Conservation (phyloP, 2,888 invertebrate species). For the Venustoraphidia nigricollis region DNA sequence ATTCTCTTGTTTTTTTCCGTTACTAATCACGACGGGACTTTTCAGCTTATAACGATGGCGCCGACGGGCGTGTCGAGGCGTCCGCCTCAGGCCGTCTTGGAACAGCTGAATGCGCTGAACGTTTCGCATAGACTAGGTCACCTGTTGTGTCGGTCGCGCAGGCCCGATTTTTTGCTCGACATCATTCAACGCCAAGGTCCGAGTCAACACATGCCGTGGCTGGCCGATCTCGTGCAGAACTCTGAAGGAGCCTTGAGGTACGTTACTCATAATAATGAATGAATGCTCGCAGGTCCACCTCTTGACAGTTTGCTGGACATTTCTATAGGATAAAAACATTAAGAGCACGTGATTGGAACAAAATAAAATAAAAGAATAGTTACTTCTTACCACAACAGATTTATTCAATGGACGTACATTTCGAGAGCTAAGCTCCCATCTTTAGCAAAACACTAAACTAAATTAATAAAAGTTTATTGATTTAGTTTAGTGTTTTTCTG, state of each 20-base stretch:
- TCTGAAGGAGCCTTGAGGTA: constrained; percentile 68
- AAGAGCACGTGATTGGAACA: too few relatives aligned
- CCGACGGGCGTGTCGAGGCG: constrained; percentile 3
- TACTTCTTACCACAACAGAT: too few relatives aligned
- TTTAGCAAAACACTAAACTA: too few relatives aligned
- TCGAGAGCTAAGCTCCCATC: too few relatives aligned
- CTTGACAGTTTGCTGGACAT: too few relatives aligned
- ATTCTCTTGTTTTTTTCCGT: not conserved
- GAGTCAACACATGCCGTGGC: constrained; percentile 86
- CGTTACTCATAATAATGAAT: not conserved
- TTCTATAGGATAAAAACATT: too few relatives aligned
- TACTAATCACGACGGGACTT: not conserved
- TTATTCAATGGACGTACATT: too few relatives aligned
- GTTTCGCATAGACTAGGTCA: constrained; percentile 70
- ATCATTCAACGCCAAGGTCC: constrained; percentile 66
- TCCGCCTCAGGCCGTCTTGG: constrained; percentile 41
- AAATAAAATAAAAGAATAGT: too few relatives aligned
- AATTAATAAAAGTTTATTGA: too few relatives aligned
- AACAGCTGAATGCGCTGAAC: constrained; percentile 65
- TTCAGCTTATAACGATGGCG: constrained; percentile 5
- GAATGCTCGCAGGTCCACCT: too few relatives aligned
- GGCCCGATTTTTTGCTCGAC: constrained; percentile 83
- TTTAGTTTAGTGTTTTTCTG: too few relatives aligned
- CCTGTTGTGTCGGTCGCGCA: constrained; percentile 71
- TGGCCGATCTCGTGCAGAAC: constrained; percentile 83